These are phyloP conservation scores for Orius insidiosus DNA, from an alignment of 1,140 invertebrate species.

Conservation along the genomic window DNA sequence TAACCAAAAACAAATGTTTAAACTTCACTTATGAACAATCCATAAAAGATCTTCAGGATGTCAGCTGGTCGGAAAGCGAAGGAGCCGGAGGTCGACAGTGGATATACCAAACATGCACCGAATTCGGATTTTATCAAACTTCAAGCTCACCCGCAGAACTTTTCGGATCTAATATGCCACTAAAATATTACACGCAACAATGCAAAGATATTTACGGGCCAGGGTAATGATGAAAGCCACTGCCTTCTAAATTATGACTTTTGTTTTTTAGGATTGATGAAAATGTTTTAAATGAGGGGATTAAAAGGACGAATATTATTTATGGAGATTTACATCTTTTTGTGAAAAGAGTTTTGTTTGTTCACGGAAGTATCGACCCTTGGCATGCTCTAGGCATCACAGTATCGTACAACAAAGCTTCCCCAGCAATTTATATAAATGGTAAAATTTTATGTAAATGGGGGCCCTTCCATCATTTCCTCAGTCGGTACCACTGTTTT, in stretches of 20 bases:
- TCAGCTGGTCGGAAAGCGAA: slow-evolving; percentile 34
- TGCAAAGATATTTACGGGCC: slow-evolving; percentile 68
- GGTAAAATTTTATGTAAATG: slow-evolving; percentile 26
- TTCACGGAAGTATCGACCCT: slow-evolving; percentile 82
- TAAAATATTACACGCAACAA: slow-evolving; percentile 64
- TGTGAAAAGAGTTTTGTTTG: slow-evolving; percentile 59
- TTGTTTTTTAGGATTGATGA: slow-evolving; percentile 34
- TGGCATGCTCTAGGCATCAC: slow-evolving; percentile 75
- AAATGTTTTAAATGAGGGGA: slow-evolving; percentile 37
- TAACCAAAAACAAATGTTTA: slow-evolving; percentile 54
- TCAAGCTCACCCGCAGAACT: slow-evolving; percentile 35
- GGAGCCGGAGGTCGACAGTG: slow-evolving; percentile 51
- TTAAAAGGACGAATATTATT: slow-evolving; percentile 53
- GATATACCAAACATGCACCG: slow-evolving; percentile 90
- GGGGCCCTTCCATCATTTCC: neutral
- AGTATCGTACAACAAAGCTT: slow-evolving; percentile 28
- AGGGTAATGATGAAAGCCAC: slow-evolving; percentile 21
- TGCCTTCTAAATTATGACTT: neutral
- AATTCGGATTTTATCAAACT: slow-evolving; percentile 90
- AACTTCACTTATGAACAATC: slow-evolving; percentile 69
- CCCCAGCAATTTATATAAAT: slow-evolving; percentile 45
- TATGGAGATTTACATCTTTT: slow-evolving; percentile 61
- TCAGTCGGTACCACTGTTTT: neutral
- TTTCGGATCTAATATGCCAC: slow-evolving; percentile 59
- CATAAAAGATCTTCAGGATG: slow-evolving; percentile 50